phyloP scores from a whole-genome alignment of 2,797 vertebrate genomes.

The Typhlichthys eigenmanni region DNA sequence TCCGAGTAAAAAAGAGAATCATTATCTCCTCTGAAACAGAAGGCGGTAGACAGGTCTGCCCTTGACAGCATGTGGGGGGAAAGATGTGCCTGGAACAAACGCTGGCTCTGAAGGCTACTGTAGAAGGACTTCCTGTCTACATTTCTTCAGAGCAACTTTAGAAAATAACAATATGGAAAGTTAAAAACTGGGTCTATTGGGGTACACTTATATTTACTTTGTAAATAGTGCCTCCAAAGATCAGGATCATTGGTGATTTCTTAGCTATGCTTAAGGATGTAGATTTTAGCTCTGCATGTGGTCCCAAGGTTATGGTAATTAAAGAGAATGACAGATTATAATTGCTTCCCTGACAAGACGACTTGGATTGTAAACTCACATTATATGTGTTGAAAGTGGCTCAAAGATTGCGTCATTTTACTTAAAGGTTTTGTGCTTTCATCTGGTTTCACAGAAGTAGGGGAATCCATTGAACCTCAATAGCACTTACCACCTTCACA shows the following conservation, averaged over 20 bases:
- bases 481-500: constrained; percentile 35
- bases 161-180: no score
- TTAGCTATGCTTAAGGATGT: neutral
- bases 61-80: constrained; percentile 39
- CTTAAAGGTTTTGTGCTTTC: constrained; percentile 31
- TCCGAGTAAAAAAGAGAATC: constrained; percentile 68
- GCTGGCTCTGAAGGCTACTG: neutral
- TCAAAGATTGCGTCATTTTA: constrained; percentile 7
- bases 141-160: constrained; percentile 12
- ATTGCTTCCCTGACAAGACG: constrained; percentile 40
- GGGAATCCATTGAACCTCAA: constrained; percentile 6
- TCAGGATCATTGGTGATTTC: no score
- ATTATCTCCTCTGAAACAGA: constrained; percentile 70
- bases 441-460: constrained; percentile 27
- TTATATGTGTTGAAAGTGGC: neutral
- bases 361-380: constrained; percentile 20
- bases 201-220: no score
- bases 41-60: constrained; percentile 52
- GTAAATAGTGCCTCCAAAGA: no score
- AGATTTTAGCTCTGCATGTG: neutral
- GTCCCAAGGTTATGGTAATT: constrained; percentile 12
- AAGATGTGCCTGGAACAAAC: constrained; percentile 31
- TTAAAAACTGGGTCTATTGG: no score
- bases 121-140: constrained; percentile 22
- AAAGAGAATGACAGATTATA: constrained; percentile 24